A percentile compares a stretch with the other conserved stretches of the same genome.
Evolutionary conservation across 2,797 vertebrate species (phyloP).

Genomic region (Cyclopterus lumpus): DNA sequence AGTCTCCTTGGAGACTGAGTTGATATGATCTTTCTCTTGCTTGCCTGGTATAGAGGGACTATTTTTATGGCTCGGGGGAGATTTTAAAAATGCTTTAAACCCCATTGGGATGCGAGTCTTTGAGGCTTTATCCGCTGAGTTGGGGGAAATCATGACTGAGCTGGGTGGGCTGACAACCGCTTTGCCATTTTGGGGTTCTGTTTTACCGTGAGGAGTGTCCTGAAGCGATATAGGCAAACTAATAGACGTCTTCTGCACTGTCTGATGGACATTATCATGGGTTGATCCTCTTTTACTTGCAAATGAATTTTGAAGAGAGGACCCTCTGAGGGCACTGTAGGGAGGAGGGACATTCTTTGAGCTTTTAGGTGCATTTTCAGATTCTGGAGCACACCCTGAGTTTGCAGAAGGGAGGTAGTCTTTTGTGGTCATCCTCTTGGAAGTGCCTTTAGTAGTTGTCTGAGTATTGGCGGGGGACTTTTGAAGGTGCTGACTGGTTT

Average conservation of each 20-base stretch:
- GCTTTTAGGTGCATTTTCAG: constrained; percentile 76
- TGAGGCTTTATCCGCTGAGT: constrained; percentile 79
- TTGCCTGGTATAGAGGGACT: constrained; percentile 87
- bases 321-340: constrained; percentile 77
- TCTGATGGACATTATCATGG: constrained; percentile 72
- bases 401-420: constrained; percentile 80
- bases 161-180: constrained; percentile 63
- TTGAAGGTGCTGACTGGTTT: constrained; percentile 80
- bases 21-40: constrained; percentile 92
- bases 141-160: constrained; percentile 67
- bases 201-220: constrained; percentile 63
- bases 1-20: constrained; percentile 87
- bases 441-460: constrained; percentile 81
- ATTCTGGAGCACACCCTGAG: constrained; percentile 77
- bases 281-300: constrained; percentile 74
- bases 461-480: constrained; percentile 72
- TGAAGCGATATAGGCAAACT: constrained; percentile 72
- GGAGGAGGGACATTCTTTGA: constrained; percentile 81
- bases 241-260: constrained; percentile 76
- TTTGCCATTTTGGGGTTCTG: constrained; percentile 77
- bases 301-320: constrained; percentile 74
- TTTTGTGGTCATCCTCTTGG: constrained; percentile 82
- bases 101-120: constrained; percentile 89
- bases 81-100: constrained; percentile 90
- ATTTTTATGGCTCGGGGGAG: constrained; percentile 86